Conservation (phyloP, 2,888 invertebrate genomes). For the Diarsia brunnea region DNA sequence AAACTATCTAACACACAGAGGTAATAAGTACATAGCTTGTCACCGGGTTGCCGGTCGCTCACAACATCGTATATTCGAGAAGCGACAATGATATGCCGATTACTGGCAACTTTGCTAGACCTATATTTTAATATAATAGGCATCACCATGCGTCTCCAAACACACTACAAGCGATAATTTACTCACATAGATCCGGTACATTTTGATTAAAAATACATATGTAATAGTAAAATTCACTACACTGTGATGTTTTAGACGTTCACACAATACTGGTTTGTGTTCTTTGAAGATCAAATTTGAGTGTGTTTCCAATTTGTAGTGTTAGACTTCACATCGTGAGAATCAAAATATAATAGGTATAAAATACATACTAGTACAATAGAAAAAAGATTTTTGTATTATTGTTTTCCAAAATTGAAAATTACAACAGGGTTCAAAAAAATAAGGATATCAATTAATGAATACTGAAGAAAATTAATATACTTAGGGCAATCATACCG, state of each 20-base stretch:
- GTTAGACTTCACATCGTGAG: constrained; percentile 34
- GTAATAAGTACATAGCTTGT: constrained; percentile 81
- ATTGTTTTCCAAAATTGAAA: constrained; percentile 18
- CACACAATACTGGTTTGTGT: constrained; percentile 54
- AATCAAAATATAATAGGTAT: constrained; percentile 38
- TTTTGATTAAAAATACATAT: constrained; percentile 76
- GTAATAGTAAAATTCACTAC: constrained; percentile 65
- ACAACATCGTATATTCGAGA: constrained; percentile 79
- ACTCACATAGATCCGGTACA: constrained; percentile 87
- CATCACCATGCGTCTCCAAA: constrained; percentile 87
- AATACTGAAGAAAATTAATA: constrained; percentile 26
- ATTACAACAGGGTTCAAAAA: constrained; percentile 35
- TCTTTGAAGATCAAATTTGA: constrained; percentile 33
- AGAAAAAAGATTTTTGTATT: constrained; percentile 31
- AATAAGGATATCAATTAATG: constrained; percentile 35
- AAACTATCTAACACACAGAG: constrained; percentile 83
- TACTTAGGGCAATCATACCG: constrained; percentile 44
- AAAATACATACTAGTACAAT: constrained; percentile 54
- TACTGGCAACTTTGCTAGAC: constrained; percentile 80
- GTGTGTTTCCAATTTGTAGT: constrained; percentile 41
- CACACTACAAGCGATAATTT: constrained; percentile 88
- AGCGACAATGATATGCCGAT: constrained; percentile 84
- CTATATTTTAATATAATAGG: constrained; percentile 76
- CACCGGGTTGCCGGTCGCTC: constrained; percentile 78
- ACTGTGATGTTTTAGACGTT: constrained; percentile 53